These are phyloP conservation scores for Anniella stebbinsi DNA, from an alignment of 2,797 vertebrate genomes.

Conservation along the genomic window DNA sequence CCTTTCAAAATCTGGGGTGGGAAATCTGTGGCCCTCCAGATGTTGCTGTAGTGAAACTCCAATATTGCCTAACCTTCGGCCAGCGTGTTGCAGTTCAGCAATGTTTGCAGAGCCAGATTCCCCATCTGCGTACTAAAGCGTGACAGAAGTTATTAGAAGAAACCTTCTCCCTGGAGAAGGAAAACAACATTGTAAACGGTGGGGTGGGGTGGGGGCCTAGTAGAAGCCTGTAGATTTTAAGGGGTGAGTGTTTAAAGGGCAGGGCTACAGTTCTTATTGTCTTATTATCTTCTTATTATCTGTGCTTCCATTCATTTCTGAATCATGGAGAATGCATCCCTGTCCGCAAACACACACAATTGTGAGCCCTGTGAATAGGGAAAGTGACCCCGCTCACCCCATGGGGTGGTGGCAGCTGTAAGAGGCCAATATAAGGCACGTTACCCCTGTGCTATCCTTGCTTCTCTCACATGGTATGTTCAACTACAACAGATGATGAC, in stretches of 20 bases:
- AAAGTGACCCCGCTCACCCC: not conserved
- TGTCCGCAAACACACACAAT: not conserved
- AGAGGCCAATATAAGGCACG: not conserved
- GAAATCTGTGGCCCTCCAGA: not conserved
- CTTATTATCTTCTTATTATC: not conserved
- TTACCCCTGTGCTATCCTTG: not conserved
- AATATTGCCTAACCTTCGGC: too few relatives aligned
- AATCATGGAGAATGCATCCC: not conserved
- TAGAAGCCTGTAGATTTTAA: not conserved
- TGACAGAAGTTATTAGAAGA: not conserved
- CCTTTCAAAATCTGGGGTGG: not conserved
- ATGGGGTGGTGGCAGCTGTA: not conserved
- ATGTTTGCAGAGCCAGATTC: not conserved
- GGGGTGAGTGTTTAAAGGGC: not conserved
- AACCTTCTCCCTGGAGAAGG: not conserved
- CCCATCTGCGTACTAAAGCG: not conserved
- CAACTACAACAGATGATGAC: not conserved
- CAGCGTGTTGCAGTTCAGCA: too few relatives aligned
- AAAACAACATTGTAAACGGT: not conserved
- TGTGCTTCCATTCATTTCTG: not conserved
- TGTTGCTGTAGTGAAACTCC: not conserved
- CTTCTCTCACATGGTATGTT: not conserved
- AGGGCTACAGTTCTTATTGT: not conserved
- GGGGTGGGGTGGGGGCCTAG: not conserved
- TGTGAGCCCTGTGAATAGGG: not conserved